Evolutionary conservation across 2,888 invertebrate genomes (phyloP).

Genomic region (Elegia similella): DNA sequence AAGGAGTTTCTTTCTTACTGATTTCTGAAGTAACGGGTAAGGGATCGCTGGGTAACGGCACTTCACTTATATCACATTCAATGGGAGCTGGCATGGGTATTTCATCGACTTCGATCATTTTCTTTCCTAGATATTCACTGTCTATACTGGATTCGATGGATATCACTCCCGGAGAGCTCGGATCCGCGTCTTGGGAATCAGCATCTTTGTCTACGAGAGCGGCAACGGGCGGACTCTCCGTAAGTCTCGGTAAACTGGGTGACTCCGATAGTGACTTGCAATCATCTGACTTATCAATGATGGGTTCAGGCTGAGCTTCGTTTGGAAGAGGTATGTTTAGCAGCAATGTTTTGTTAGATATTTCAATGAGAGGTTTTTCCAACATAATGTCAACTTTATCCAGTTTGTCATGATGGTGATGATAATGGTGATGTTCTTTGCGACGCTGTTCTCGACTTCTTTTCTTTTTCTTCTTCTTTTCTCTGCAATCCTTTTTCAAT

Average conservation of each 20-base stretch:
- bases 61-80: conserved; percentile 65
- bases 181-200: conserved; percentile 34
- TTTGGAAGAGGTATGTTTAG: conserved; percentile 66
- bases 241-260: conserved; percentile 84
- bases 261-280: conserved; percentile 68
- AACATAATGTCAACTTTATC: conserved; percentile 45
- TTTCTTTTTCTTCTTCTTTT: conserved; percentile 93
- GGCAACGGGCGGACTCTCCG: conserved; percentile 82
- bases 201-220: conserved; percentile 40
- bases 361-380: conserved; percentile 41
- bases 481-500: conserved; percentile 83
- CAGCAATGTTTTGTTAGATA: conserved; percentile 55
- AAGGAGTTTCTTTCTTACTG: conserved; percentile 68
- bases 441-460: conserved; percentile 90
- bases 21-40: conserved; percentile 45
- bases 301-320: conserved; percentile 46
- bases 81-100: conserved; percentile 70
- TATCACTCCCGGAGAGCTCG: conserved; percentile 25
- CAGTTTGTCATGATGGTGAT: conserved; percentile 81
- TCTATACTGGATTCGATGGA: conserved; percentile 42
- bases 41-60: conserved; percentile 68
- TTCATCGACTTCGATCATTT: conserved; percentile 59
- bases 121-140: conserved; percentile 45
- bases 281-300: conserved; percentile 53
- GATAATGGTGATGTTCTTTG: conserved; percentile 84